Percentiles rank a stretch among this genome's conserved stretches.
Evolutionary conservation across 2,888 invertebrate genomes (phyloP).

Genomic region (Linyphia triangularis): DNA sequence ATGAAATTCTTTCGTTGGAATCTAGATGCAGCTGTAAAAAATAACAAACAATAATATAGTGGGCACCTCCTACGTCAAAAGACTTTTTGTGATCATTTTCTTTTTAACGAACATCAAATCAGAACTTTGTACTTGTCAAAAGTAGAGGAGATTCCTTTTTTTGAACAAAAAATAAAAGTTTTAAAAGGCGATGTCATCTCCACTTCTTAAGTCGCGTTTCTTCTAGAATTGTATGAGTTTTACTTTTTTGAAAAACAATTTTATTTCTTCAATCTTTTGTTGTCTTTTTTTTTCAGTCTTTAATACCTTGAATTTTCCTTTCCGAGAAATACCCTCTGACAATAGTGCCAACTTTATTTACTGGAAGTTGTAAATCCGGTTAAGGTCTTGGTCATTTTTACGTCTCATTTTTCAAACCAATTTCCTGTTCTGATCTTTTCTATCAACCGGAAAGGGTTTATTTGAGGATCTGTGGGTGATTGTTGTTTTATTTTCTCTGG

Average conservation of each 20-base stretch:
- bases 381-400: conserved; percentile 26
- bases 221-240: conserved; percentile 17
- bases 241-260: neutral
- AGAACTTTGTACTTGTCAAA: neutral
- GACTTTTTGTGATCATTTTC: neutral
- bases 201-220: neutral
- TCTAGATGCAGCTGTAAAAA: neutral
- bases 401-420: conserved; percentile 39
- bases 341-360: conserved; percentile 32
- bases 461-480: neutral
- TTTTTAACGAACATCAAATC: conserved; percentile 4
- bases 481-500: neutral
- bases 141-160: neutral
- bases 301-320: neutral
- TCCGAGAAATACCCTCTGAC: conserved; percentile 22
- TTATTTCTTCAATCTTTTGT: neutral
- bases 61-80: neutral
- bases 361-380: conserved; percentile 41
- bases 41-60: neutral
- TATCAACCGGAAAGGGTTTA: neutral
- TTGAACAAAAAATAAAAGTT: neutral
- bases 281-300: neutral
- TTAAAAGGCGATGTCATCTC: conserved; percentile 9
- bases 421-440: conserved; percentile 22
- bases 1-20: neutral